phyloP scores from a whole-genome alignment of 2,113 vertebrate genomes.

The Anguilla japonica region DNA sequence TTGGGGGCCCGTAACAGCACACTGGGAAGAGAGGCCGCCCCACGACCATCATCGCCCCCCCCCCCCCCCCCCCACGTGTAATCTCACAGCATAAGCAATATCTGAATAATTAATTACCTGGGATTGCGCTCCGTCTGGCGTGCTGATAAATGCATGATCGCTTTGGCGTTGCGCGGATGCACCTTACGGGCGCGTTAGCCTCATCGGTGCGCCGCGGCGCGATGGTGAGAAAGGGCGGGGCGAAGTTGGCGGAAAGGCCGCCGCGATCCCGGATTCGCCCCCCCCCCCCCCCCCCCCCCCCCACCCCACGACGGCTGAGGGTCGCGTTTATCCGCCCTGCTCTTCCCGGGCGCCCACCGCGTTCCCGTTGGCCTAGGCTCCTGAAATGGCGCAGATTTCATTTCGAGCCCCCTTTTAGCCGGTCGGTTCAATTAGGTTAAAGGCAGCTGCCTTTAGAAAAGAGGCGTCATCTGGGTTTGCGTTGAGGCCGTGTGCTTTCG shows the following conservation, averaged over 20 bases:
- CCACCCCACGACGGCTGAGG: background rate
- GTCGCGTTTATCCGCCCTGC: background rate
- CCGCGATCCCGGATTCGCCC: background rate
- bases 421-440: constrained; percentile 24
- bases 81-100: background rate
- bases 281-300: background rate
- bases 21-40: background rate
- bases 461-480: background rate
- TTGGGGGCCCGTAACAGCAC: background rate
- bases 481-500: background rate
- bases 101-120: background rate
- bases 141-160: background rate
- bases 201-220: background rate
- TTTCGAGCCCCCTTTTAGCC: constrained; percentile 27
- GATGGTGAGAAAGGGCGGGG: background rate
- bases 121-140: background rate
- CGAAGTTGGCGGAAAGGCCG: background rate
- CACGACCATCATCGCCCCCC: background rate
- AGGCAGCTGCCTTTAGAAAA: constrained; percentile 21
- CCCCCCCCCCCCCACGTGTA: background rate
- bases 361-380: constrained; percentile 10
- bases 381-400: constrained; percentile 34
- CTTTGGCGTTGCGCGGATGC: background rate
- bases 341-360: constrained; percentile 15
- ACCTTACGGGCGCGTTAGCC: background rate